phyloP scores from a whole-genome alignment of 2,113 vertebrate species.

The Oryzias javanicus region DNA sequence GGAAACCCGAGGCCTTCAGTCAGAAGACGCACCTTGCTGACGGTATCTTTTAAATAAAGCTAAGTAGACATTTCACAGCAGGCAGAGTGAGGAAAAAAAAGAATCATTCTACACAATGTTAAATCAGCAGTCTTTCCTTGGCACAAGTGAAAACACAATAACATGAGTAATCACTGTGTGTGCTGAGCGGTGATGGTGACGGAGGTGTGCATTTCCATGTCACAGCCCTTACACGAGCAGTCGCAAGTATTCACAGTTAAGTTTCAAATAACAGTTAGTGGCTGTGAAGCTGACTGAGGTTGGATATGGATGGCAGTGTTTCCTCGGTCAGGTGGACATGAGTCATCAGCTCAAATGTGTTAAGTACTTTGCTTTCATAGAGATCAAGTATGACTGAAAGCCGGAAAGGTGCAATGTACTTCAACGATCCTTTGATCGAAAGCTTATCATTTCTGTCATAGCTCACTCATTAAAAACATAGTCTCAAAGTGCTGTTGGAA shows the following conservation, averaged over 20 bases:
- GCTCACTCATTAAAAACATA: no score
- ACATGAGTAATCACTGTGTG: conserved; percentile 13
- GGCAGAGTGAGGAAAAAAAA: neutral
- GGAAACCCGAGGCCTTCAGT: neutral
- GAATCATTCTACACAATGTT: neutral
- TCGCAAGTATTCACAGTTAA: no score
- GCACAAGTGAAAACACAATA: conserved; percentile 4
- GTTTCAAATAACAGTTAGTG: conserved; percentile 27
- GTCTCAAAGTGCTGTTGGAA: no score
- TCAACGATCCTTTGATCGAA: no score
- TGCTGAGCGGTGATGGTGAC: conserved; percentile 10
- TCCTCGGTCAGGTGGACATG: conserved; percentile 6
- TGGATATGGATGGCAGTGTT: conserved; percentile 28
- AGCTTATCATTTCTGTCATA: no score
- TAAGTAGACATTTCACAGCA: neutral
- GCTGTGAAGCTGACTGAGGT: conserved; percentile 17
- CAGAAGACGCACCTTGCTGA: neutral
- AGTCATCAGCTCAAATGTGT: conserved; percentile 22
- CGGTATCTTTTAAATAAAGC: neutral
- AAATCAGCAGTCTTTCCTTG: neutral
- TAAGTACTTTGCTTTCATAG: conserved; percentile 1
- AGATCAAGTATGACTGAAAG: conserved; percentile 4
- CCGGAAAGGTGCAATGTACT: no score
- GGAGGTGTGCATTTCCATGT: no score
- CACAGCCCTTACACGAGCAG: no score